These are phyloP conservation scores for Hetaerina titia DNA, from an alignment of 2,888 invertebrate genomes.

Conservation along the genomic window DNA sequence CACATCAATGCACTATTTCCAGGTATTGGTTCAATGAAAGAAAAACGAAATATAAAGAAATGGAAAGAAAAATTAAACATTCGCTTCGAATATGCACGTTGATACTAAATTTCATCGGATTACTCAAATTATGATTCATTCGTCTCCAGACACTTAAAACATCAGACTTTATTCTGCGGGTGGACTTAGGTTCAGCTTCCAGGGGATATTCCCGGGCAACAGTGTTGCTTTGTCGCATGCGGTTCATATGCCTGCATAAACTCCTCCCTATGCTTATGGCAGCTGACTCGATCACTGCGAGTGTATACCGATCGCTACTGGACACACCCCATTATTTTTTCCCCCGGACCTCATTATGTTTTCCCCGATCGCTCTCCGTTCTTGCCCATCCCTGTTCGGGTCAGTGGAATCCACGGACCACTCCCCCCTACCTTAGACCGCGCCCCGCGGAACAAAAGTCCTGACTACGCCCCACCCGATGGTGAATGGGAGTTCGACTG, in stretches of 20 bases:
- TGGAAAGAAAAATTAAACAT: too few relatives aligned
- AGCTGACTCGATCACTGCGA: neutral
- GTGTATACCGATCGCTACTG: neutral
- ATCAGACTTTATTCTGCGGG: neutral
- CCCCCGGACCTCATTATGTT: neutral
- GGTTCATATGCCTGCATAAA: neutral
- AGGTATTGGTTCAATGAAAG: too few relatives aligned
- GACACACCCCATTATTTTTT: slow-evolving; percentile 5
- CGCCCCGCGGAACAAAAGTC: slow-evolving; percentile 2
- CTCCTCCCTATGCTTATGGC: slow-evolving; percentile 2
- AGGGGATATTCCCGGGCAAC: neutral
- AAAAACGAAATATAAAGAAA: too few relatives aligned
- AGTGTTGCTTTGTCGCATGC: neutral
- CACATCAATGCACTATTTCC: too few relatives aligned
- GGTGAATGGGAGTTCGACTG: neutral
- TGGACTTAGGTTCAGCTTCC: neutral
- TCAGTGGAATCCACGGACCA: slow-evolving; percentile 9
- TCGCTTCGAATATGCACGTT: too few relatives aligned
- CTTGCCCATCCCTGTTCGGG: neutral
- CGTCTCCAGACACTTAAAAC: neutral
- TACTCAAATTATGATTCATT: neutral
- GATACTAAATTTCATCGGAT: too few relatives aligned
- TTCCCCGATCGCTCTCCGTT: neutral
- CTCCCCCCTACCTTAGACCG: neutral
- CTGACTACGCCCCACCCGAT: slow-evolving; percentile 4